Conservation (phyloP, 1,140 invertebrate genomes). For the Cardiocondyla obscurior region DNA sequence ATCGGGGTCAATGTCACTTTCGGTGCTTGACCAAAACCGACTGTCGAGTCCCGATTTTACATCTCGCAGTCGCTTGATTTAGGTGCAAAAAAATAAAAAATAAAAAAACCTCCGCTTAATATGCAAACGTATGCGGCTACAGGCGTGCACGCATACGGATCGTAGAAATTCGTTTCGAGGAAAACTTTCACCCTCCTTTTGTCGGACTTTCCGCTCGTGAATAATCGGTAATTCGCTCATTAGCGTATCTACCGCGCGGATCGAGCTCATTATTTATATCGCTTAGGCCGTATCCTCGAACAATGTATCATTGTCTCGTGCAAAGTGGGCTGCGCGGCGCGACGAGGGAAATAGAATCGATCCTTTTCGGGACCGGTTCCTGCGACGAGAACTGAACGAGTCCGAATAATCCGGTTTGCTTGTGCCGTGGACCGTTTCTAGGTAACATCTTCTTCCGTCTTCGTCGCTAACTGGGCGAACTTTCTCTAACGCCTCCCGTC, state of each 20-base stretch:
- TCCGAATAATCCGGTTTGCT: not conserved
- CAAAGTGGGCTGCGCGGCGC: not conserved
- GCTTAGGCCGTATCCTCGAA: not conserved
- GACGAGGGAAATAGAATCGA: not conserved
- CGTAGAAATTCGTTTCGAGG: conserved; percentile 5
- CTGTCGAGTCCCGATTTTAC: not conserved
- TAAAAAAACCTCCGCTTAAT: too few relatives aligned
- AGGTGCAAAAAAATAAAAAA: not conserved
- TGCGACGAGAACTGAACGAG: not conserved
- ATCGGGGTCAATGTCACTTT: conserved; percentile 36
- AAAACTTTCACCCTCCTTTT: conserved; percentile 30
- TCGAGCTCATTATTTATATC: not conserved
- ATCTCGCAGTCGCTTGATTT: not conserved
- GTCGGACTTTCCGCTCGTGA: conserved; percentile 10
- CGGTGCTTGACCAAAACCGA: not conserved
- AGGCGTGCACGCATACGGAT: not conserved
- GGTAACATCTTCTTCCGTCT: not conserved
- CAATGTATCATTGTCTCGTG: conserved; percentile 26
- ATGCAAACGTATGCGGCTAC: not conserved
- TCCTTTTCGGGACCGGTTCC: conserved; percentile 13
- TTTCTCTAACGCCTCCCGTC: not conserved
- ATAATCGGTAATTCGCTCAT: conserved; percentile 6
- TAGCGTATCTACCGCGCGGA: conserved; percentile 1
- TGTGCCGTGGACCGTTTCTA: not conserved
- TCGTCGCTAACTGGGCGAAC: not conserved